Evolutionary conservation across 1,140 invertebrate species (phyloP), one percentile per base, ranked within the genome.

Genomic region (Drosophila kanapiae): DNA sequence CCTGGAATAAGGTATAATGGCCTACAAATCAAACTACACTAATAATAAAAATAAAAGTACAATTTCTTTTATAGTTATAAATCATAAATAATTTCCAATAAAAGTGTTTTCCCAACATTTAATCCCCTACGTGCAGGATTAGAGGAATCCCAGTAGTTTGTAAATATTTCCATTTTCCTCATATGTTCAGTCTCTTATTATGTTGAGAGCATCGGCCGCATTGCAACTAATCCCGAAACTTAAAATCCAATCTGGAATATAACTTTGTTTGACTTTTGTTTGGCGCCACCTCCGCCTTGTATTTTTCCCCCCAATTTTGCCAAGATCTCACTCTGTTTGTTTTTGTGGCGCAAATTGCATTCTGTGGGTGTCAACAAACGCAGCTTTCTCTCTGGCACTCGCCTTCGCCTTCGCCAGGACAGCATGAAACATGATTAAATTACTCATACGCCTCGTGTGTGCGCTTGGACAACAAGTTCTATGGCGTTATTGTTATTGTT

Each of bases 281-380:
- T 42, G 70, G 42, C 31, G 33, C 33, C 16, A 7, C 33, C 51
- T 14, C 51, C 18, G 65, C 51, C 48, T 42, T n/a, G 65, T 49
- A 58, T 71, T 57, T 57, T 37, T 23, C 35, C 37, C 23, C 45
- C 43, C 65, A 59, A 51, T 51, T 59, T 18, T 31, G 16, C 38
- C 49, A 72, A 72, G 70, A 81, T 68, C 80, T 78, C 62, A 38
- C 62, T 43, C 29, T 63, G 63, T 80, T 87, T 88, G 78, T 71
- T 83, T 72, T 78, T 87, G 68, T 75, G 84, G 68, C 84, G 76
- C 72, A 88, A 88, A 88, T 87, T 87, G 84, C 84, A 87, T 87
- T 87, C 51, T 88, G 84, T 65, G 77, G 80, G 78, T 84, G 84
- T 80, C 83, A 86, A 86, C 83, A 83, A 77, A 83, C 82, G 77